Conservation (phyloP, 2,113 vertebrate species). For the Nanorana parkeri region DNA sequence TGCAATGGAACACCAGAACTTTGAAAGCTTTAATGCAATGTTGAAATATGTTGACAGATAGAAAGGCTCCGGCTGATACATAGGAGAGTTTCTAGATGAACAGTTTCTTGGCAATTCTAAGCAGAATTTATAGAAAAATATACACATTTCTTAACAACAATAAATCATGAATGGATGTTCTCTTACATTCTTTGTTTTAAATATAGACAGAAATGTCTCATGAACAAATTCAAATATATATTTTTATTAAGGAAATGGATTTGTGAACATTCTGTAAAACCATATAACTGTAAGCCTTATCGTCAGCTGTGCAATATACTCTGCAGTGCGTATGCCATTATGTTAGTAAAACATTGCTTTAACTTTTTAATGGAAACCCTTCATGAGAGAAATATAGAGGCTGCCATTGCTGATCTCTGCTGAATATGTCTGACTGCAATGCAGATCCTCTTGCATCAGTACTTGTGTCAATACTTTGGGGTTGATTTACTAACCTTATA, state of each 20-base stretch:
- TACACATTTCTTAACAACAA: slow-evolving; percentile 32
- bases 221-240: slow-evolving; percentile 28
- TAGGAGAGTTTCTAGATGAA: slow-evolving; percentile 24
- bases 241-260: slow-evolving; percentile 37
- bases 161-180: slow-evolving; percentile 38
- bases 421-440: too few relatives aligned
- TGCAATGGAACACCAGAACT: slow-evolving; percentile 22
- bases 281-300: slow-evolving; percentile 7
- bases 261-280: background rate
- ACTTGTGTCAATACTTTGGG: too few relatives aligned
- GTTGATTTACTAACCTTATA: too few relatives aligned
- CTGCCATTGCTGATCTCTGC: too few relatives aligned
- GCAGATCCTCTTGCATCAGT: too few relatives aligned
- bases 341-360: background rate
- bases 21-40: slow-evolving; percentile 39
- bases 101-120: slow-evolving; percentile 38
- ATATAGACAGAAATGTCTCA: slow-evolving; percentile 40
- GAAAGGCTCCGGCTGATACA: slow-evolving; percentile 1
- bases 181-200: slow-evolving; percentile 28
- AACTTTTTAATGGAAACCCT: too few relatives aligned
- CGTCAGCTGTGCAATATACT: background rate
- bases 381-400: too few relatives aligned
- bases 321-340: background rate
- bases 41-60: slow-evolving; percentile 42
- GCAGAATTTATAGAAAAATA: slow-evolving; percentile 45